Evolutionary conservation across 2,888 invertebrate species (phyloP).

Genomic region (Tetrapedia diversipes): DNA sequence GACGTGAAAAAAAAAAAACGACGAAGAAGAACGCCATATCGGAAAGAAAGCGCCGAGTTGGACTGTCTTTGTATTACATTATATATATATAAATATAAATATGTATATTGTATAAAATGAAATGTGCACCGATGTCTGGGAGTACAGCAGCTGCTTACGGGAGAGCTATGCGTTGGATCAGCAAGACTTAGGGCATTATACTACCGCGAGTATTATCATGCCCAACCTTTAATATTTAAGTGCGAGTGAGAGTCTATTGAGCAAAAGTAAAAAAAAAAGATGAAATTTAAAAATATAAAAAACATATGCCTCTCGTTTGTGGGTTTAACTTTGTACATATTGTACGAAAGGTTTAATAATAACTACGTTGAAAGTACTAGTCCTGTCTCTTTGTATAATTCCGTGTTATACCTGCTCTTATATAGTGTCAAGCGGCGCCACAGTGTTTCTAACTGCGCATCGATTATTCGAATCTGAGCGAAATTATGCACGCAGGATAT

Average conservation of each 20-base stretch:
- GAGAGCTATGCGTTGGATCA: slow-evolving; percentile 81
- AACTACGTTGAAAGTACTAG: slow-evolving; percentile 82
- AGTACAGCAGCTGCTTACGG: slow-evolving; percentile 79
- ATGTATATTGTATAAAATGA: slow-evolving; percentile 66
- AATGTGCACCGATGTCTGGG: slow-evolving; percentile 77
- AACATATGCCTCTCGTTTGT: slow-evolving; percentile 80
- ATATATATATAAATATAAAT: slow-evolving; percentile 58
- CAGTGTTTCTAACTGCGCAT: slow-evolving; percentile 26
- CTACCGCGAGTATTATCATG: slow-evolving; percentile 82
- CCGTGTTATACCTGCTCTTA: slow-evolving; percentile 71
- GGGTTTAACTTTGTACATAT: slow-evolving; percentile 82
- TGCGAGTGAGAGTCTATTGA: slow-evolving; percentile 81
- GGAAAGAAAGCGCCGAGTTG: slow-evolving; percentile 54
- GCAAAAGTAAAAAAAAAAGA: slow-evolving; percentile 63
- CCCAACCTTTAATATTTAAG: slow-evolving; percentile 83
- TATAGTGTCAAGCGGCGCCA: slow-evolving; percentile 46
- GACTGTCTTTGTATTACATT: slow-evolving; percentile 82
- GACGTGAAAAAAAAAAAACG: slow-evolving; percentile 40
- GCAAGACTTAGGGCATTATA: slow-evolving; percentile 83
- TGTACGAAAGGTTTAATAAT: slow-evolving; percentile 79
- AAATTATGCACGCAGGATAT: slow-evolving; percentile 4
- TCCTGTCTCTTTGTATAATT: slow-evolving; percentile 80
- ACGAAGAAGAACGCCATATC: slow-evolving; percentile 24
- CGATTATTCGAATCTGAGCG: slow-evolving; percentile 15
- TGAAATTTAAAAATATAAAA: slow-evolving; percentile 52